Conservation (phyloP, 1,140 invertebrate genomes). For the Drosophila pseudoobscura region DNA sequence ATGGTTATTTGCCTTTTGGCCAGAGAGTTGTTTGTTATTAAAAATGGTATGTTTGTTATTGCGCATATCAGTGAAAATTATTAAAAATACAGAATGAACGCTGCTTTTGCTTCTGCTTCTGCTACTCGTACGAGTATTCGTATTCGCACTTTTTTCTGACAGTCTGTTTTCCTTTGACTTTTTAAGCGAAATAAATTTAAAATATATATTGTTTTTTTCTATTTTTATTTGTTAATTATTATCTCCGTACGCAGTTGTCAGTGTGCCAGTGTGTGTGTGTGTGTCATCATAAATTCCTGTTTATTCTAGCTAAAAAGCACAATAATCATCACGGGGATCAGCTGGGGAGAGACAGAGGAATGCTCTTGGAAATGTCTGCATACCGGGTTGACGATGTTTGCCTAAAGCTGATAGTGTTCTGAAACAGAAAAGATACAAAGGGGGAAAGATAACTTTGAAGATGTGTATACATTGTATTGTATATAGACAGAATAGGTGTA, state of each 20-base stretch:
- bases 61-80: slow-evolving; percentile 71
- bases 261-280: background rate
- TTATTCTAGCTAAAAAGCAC: slow-evolving; percentile 39
- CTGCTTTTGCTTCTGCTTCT: background rate
- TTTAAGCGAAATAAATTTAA: slow-evolving; percentile 50
- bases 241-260: slow-evolving; percentile 21
- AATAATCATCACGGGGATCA: background rate
- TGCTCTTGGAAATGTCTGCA: background rate
- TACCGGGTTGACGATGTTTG: background rate
- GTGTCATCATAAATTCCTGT: slow-evolving; percentile 28
- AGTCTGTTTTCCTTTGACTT: slow-evolving; percentile 18
- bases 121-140: background rate
- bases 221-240: slow-evolving; percentile 32
- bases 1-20: slow-evolving; percentile 61
- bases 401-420: background rate
- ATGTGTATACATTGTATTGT: no score
- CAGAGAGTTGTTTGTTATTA: slow-evolving; percentile 65
- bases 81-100: slow-evolving; percentile 66
- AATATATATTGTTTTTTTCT: slow-evolving; percentile 7
- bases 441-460: no score
- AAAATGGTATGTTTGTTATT: slow-evolving; percentile 73
- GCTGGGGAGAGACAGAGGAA: background rate
- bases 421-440: no score
- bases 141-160: slow-evolving; percentile 14
- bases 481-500: no score